These are phyloP conservation scores for Eumerus sabulonum DNA, from an alignment of 2,888 invertebrate species.

Conservation along the genomic window DNA sequence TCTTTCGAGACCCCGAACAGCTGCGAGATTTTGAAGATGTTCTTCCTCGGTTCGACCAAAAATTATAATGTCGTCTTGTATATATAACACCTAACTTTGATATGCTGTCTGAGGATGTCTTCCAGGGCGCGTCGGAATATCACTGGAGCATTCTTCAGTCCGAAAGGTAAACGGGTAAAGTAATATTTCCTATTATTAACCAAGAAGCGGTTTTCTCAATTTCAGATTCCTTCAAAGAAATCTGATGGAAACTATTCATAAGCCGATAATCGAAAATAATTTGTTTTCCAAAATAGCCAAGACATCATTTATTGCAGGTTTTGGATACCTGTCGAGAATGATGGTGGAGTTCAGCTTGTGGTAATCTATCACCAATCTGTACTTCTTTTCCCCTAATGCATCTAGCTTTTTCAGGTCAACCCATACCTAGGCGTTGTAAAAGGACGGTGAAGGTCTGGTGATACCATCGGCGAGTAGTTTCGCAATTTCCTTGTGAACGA, in stretches of 20 bases:
- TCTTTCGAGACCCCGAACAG: too few species aligned
- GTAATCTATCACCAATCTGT: not conserved
- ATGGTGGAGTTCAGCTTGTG: not conserved
- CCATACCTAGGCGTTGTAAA: not conserved
- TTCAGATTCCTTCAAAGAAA: too few species aligned
- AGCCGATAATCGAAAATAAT: too few species aligned
- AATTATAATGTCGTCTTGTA: not conserved
- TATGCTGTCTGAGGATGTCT: not conserved
- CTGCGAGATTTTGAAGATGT: not conserved
- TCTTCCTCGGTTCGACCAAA: not conserved
- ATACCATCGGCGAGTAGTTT: constrained; percentile 1
- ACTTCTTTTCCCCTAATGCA: not conserved
- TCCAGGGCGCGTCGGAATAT: too few species aligned
- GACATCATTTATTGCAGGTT: too few species aligned
- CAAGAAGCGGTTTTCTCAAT: too few species aligned
- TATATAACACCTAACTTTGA: not conserved
- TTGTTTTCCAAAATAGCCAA: too few species aligned
- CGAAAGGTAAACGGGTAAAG: too few species aligned
- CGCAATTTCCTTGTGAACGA: not conserved
- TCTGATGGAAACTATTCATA: too few species aligned
- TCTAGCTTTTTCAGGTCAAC: not conserved
- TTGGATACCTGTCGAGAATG: too few species aligned
- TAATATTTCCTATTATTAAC: too few species aligned
- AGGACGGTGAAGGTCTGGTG: not conserved
- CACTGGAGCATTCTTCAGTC: too few species aligned